phyloP scores from a whole-genome alignment of 1,140 invertebrate species.

The Bemisia tabaci region DNA sequence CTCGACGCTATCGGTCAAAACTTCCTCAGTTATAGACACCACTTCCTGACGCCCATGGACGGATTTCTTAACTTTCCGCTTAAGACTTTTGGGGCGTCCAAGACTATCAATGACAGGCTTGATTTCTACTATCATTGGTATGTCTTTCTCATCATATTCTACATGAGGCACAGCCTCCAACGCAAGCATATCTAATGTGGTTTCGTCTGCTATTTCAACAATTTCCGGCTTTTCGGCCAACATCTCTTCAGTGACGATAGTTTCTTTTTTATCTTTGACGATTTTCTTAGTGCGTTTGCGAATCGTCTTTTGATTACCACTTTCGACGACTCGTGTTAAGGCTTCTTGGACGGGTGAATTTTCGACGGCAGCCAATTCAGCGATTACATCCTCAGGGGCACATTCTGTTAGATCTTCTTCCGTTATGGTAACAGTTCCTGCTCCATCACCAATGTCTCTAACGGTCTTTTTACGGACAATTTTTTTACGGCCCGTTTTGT shows the following conservation, averaged over 20 bases:
- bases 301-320: not conserved
- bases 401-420: not conserved
- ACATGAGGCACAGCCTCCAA: not conserved
- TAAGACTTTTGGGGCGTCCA: not conserved
- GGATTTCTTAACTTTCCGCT: not conserved
- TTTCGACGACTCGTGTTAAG: not conserved
- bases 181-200: not conserved
- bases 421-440: not conserved
- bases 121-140: not conserved
- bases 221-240: not conserved
- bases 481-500: not conserved
- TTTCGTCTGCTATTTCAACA: not conserved
- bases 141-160: not conserved
- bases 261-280: slow-evolving; percentile 7
- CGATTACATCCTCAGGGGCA: not conserved
- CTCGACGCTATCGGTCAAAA: not conserved
- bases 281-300: slow-evolving; percentile 2
- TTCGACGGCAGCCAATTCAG: not conserved
- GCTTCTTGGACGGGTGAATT: not conserved
- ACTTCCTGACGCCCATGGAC: not conserved
- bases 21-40: slow-evolving; percentile 4
- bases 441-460: not conserved
- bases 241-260: slow-evolving; percentile 3
- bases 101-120: not conserved
- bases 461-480: not conserved